Evolutionary conservation across 2,113 vertebrate species (phyloP).

Genomic region (Oophaga pumilio): DNA sequence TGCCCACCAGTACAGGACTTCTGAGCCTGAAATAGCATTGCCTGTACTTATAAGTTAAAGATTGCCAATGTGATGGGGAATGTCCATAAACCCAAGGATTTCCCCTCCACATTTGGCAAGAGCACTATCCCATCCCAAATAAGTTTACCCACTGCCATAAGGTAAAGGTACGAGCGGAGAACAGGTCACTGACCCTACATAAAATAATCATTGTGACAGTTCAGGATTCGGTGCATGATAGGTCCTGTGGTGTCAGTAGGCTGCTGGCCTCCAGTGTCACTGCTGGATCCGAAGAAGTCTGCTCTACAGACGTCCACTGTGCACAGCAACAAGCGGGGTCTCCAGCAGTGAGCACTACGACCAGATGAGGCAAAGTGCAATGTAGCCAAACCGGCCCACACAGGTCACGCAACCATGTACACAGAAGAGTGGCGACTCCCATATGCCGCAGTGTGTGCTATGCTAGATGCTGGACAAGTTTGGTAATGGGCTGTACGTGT

Average conservation of each 20-base stretch:
- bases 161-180: neutral
- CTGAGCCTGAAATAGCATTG: neutral
- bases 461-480: neutral
- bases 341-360: neutral
- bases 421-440: neutral
- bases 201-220: neutral
- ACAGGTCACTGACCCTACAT: neutral
- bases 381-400: neutral
- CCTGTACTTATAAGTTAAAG: neutral
- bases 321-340: neutral
- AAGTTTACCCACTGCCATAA: neutral
- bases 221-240: neutral
- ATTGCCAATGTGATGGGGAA: neutral
- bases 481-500: neutral
- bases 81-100: neutral
- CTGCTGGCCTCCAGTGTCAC: too few relatives aligned
- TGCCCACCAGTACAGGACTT: too few relatives aligned
- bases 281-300: neutral
- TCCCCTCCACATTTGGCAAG: too few relatives aligned
- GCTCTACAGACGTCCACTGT: neutral
- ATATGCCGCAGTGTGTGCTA: neutral
- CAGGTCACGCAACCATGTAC: neutral
- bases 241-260: neutral
- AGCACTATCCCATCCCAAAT: too few relatives aligned
- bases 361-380: conserved; percentile 15